Percentiles rank a stretch among this genome's conserved stretches.
Conservation (phyloP, 2,888 invertebrate species). For the Nowickia ferox region DNA sequence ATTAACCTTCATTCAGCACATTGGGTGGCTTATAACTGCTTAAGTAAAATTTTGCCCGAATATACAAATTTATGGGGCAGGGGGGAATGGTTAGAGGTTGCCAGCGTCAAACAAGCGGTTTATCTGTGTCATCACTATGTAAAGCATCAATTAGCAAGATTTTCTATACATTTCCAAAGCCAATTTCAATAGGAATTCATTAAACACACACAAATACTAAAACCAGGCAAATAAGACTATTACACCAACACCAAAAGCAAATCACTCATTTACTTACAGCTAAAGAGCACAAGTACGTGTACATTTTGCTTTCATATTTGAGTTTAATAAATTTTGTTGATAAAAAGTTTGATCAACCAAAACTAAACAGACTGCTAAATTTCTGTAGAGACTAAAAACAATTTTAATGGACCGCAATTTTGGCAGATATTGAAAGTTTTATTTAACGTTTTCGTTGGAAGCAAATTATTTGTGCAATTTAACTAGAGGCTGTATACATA, state of each 20-base stretch:
- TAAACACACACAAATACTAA: neutral
- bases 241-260: neutral
- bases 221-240: no score
- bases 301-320: conserved; percentile 24
- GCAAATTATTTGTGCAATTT: neutral
- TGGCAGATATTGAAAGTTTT: neutral
- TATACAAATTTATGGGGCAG: neutral
- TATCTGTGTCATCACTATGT: conserved; percentile 75
- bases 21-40: neutral
- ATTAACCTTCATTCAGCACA: conserved; percentile 4
- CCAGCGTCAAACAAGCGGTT: conserved; percentile 29
- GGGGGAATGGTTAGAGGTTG: neutral
- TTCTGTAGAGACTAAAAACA: neutral
- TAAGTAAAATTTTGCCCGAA: neutral
- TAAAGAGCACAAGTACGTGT: neutral
- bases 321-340: conserved; percentile 21
- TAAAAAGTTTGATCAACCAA: conserved; percentile 39
- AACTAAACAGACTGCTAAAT: conserved; percentile 20
- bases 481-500: neutral
- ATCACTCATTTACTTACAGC: neutral
- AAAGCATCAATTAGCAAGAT: conserved; percentile 82
- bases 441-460: neutral
- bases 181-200: conserved; percentile 51
- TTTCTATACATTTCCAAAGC: conserved; percentile 77
- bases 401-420: conserved; percentile 19